A percentile compares a stretch with the other conserved stretches of the same genome.
Evolutionary conservation across 2,888 invertebrate species (phyloP).

Genomic region (Lasioglossum lativentre): DNA sequence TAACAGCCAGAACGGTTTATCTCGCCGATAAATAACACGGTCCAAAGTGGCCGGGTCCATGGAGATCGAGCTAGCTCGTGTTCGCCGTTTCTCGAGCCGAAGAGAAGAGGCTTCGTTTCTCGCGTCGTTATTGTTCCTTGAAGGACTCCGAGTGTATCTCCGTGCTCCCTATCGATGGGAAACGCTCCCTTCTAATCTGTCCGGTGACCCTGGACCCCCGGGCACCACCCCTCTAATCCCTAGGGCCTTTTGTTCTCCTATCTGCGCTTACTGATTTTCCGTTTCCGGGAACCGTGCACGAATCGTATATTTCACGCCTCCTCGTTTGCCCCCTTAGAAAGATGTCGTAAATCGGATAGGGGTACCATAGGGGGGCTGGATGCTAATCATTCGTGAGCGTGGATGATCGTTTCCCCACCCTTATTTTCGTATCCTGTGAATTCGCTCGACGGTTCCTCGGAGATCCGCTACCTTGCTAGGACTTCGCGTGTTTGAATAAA

Average conservation of each 20-base stretch:
- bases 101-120: conserved; percentile 55
- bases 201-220: conserved; percentile 18
- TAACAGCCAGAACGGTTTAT: conserved; percentile 80
- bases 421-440: neutral
- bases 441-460: neutral
- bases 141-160: conserved; percentile 51
- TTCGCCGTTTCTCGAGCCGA: conserved; percentile 36
- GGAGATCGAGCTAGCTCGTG: conserved; percentile 47
- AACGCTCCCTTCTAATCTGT: conserved; percentile 57
- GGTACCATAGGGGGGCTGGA: neutral
- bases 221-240: conserved; percentile 38
- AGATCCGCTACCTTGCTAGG: neutral
- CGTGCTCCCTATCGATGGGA: conserved; percentile 54
- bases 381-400: conserved; percentile 27
- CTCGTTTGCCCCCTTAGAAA: neutral
- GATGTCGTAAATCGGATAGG: conserved; percentile 45
- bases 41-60: conserved; percentile 8
- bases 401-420: neutral
- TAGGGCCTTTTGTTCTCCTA: conserved; percentile 50
- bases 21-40: conserved; percentile 80
- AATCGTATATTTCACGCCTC: conserved; percentile 50
- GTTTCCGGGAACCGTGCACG: conserved; percentile 30
- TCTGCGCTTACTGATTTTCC: conserved; percentile 47
- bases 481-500: neutral
- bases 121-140: conserved; percentile 67